Conservation (phyloP, 2,888 invertebrate species). For the Dryomyza anilis region DNA sequence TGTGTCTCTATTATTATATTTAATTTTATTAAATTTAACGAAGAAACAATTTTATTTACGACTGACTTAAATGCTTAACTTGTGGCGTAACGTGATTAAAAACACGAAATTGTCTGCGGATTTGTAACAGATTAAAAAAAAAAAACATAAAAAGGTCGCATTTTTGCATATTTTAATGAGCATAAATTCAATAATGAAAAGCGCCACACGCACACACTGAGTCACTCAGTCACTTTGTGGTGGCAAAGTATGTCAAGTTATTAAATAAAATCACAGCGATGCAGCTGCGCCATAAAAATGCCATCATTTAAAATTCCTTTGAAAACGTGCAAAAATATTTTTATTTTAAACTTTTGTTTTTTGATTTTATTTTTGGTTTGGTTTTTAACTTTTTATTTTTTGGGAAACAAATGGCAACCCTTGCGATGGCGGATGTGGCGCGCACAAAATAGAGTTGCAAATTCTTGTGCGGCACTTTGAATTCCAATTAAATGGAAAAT, state of each 20-base stretch:
- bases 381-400: not conserved
- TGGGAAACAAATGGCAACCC: too few relatives aligned
- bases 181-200: not conserved
- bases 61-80: too few relatives aligned
- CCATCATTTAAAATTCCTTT: slow-evolving; percentile 19
- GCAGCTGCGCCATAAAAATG: slow-evolving; percentile 5
- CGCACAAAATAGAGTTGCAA: not conserved
- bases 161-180: slow-evolving; percentile 2
- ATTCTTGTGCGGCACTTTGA: slow-evolving; percentile 46
- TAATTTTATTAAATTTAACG: too few relatives aligned
- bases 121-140: too few relatives aligned
- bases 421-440: not conserved
- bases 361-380: not conserved
- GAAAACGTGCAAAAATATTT: slow-evolving; percentile 12
- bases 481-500: slow-evolving; percentile 58
- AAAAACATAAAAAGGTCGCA: too few relatives aligned
- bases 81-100: too few relatives aligned
- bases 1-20: too few relatives aligned
- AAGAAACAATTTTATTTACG: too few relatives aligned
- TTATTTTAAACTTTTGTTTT: not conserved
- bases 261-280: slow-evolving; percentile 12
- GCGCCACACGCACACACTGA: not conserved
- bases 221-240: not conserved
- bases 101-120: too few relatives aligned
- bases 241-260: slow-evolving; percentile 4